Evolutionary conservation across 2,797 vertebrate species (phyloP).

Genomic region (Melanotaenia boesemani): DNA sequence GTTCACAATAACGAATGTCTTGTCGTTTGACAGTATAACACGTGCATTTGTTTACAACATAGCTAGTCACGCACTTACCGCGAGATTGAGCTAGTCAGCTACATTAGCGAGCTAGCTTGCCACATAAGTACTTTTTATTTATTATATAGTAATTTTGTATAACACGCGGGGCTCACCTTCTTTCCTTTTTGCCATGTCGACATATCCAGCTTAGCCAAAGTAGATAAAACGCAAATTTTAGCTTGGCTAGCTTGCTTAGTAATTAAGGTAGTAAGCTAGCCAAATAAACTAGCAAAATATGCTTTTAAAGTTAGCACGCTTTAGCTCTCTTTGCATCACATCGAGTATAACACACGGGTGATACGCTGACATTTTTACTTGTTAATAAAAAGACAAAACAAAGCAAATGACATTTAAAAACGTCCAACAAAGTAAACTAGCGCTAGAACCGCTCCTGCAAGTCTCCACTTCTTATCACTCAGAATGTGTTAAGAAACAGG

Average conservation of each 20-base stretch:
- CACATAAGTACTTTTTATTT: neutral
- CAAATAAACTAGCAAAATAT: conserved; percentile 2
- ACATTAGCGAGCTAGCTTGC: neutral
- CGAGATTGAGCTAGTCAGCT: conserved; percentile 26
- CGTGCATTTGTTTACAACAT: conserved; percentile 74
- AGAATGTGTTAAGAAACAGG: fast-evolving
- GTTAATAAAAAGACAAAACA: fast-evolving
- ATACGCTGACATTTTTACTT: neutral
- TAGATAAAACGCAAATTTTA: neutral
- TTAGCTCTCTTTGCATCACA: neutral
- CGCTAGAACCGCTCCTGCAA: neutral
- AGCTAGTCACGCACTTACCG: conserved; percentile 1
- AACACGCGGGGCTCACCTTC: conserved; percentile 69
- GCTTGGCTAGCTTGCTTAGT: neutral
- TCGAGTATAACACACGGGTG: neutral
- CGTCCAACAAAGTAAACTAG: neutral
- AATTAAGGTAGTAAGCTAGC: conserved; percentile 29
- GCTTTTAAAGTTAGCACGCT: neutral
- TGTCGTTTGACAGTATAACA: conserved; percentile 25
- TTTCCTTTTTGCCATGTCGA: conserved; percentile 76
- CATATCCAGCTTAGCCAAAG: neutral
- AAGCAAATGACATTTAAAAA: neutral
- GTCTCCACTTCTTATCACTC: neutral
- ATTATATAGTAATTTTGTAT: neutral
- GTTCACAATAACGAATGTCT: neutral